Conservation (phyloP, 2,888 invertebrate genomes). For the Eilema griseolum region DNA sequence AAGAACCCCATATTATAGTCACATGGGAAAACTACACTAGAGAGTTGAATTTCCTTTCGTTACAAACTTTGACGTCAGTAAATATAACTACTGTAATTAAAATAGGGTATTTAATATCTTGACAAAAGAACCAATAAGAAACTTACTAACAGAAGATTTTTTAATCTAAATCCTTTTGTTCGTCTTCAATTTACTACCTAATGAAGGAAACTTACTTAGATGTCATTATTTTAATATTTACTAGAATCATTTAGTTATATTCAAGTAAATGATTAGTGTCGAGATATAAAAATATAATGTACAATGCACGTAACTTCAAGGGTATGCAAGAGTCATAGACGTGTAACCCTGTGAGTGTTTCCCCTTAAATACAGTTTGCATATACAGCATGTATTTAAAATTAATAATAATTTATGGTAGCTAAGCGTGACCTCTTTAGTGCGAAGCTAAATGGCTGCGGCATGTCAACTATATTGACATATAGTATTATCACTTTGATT, state of each 20-base stretch:
- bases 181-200: not conserved
- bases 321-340: slow-evolving; percentile 48
- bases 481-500: not conserved
- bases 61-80: too few species aligned
- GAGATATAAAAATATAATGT: slow-evolving; percentile 29
- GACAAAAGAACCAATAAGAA: too few species aligned
- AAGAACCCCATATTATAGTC: too few species aligned
- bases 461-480: not conserved
- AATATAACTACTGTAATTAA: too few species aligned
- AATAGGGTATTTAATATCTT: too few species aligned
- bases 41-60: too few species aligned
- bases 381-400: slow-evolving; percentile 55
- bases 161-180: too few species aligned
- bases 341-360: slow-evolving; percentile 58
- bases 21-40: too few species aligned
- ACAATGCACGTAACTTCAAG: slow-evolving; percentile 50
- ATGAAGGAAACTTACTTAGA: not conserved
- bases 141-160: too few species aligned
- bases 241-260: slow-evolving; percentile 6
- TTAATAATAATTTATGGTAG: not conserved
- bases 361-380: slow-evolving; percentile 53
- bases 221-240: slow-evolving; percentile 12
- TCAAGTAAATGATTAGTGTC: slow-evolving; percentile 9
- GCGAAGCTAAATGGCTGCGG: not conserved
- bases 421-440: not conserved